Evolutionary conservation across 2,888 invertebrate species (phyloP).

Genomic region (Eupithecia pulchellata): DNA sequence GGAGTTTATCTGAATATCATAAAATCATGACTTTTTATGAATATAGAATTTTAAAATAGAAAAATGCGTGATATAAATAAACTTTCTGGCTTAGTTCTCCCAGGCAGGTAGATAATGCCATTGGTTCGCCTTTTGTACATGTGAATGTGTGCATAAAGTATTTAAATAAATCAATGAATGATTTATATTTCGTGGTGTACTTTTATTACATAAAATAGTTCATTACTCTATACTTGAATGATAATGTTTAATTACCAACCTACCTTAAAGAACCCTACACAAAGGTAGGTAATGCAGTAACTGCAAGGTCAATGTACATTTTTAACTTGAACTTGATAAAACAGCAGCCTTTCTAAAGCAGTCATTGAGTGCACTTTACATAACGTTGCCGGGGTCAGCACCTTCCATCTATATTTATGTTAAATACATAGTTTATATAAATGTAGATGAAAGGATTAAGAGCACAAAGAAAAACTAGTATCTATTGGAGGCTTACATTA

Average conservation of each 20-base stretch:
- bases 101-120: too few relatives aligned
- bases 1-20: not conserved
- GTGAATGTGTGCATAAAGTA: too few relatives aligned
- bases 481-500: not conserved
- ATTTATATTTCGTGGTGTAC: too few relatives aligned
- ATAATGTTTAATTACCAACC: not conserved
- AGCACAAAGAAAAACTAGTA: not conserved
- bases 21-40: too few relatives aligned
- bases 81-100: too few relatives aligned
- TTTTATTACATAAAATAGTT: too few relatives aligned
- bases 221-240: too few relatives aligned
- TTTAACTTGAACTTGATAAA: conserved; percentile 48
- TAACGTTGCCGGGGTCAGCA: conserved; percentile 15
- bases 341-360: conserved; percentile 41
- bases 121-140: too few relatives aligned
- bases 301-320: conserved; percentile 45
- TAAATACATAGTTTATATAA: not conserved
- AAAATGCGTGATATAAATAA: too few relatives aligned
- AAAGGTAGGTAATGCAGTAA: conserved; percentile 32
- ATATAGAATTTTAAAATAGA: too few relatives aligned
- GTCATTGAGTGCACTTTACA: conserved; percentile 19
- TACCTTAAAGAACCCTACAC: not conserved
- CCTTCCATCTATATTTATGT: conserved; percentile 1
- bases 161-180: too few relatives aligned
- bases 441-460: not conserved